Base-by-base conservation (phyloP, 1,140 invertebrate species). In the Macrobrachium nipponense region DNA sequence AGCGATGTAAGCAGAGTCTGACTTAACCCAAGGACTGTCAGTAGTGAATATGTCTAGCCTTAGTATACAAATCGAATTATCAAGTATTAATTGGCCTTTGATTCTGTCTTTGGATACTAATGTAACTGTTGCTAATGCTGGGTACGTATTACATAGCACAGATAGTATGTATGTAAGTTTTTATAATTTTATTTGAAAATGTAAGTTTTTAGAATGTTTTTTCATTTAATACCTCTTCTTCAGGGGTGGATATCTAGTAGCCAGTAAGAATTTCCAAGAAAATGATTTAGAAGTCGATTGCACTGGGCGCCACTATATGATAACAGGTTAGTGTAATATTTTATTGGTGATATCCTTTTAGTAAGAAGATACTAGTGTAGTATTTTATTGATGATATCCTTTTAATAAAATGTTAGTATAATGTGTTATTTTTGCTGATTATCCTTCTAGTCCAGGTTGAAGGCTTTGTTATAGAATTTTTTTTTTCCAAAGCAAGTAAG, bases 201-300 rank as follows among this genome's bases (percentile, higher is more conserved):
- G 4, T 64, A 12, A 10, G 36, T 7, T n/a, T 43, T 17, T 17
- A 43, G 8, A 62, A 12, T 79, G 18, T 10, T 20, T 79, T 60
- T 15, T 12, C 18, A 58, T 0, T 6, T 20, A 36, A 23, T 20
- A 8, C 20, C 17, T 11, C 5, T 36, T 60, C 59, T 59, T 59
- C 73, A 85, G 82, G 20, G 43, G 36, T 60, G 82, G 82, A 14
- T 85, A 79, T 70, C 43, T 18, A 8, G 18, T 62, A 11, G 82
- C 82, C 62, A 79, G 82, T 58, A 78, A 70, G 58, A 72, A 60
- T 12, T 85, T 85, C 66, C 66, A 72, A 12, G 75, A 78, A 62
- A 36, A 17, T 15, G 82, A 85, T 20, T 43, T 85, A 61, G 62
- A 85, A 20, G 82, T 85, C 10, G 76, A 85, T 43, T 85, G 82